A percentile compares a stretch with the other conserved stretches of the same genome.
Conservation (phyloP, 2,797 vertebrate species). For the Myotis pilosus region DNA sequence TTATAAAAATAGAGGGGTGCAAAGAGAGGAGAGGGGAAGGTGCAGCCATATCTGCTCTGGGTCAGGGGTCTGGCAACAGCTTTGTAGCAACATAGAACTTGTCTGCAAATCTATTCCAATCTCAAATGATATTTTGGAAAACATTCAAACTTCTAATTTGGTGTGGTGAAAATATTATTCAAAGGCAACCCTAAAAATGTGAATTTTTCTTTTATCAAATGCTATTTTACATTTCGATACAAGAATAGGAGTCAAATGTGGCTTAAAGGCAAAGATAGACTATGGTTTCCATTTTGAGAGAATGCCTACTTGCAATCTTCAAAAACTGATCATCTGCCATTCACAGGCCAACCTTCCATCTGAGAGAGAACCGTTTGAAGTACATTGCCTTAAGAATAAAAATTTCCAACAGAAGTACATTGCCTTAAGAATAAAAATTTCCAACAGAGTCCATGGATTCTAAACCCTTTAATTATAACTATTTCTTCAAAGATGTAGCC, state of each 20-base stretch:
- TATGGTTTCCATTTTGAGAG: slow-evolving; percentile 41
- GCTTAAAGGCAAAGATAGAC: not conserved
- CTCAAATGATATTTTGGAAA: slow-evolving; percentile 63
- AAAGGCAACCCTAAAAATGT: slow-evolving; percentile 39
- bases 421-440: not conserved
- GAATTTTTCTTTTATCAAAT: slow-evolving; percentile 43
- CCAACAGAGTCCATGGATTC: not conserved
- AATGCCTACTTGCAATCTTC: not conserved
- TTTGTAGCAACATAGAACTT: not conserved
- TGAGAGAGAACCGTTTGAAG: not conserved
- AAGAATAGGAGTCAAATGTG: slow-evolving; percentile 21
- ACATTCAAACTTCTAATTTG: slow-evolving; percentile 44
- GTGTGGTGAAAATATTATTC: slow-evolving; percentile 41
- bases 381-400: not conserved
- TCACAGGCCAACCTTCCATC: not conserved
- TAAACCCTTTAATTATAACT: not conserved
- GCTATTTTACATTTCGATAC: slow-evolving; percentile 48
- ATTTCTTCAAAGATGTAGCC: slow-evolving; percentile 2
- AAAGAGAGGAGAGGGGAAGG: not conserved
- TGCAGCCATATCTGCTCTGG: rapidly evolving
- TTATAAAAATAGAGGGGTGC: not conserved
- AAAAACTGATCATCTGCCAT: slow-evolving; percentile 36
- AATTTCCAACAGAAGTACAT: not conserved
- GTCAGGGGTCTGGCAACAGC: not conserved
- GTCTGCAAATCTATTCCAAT: slow-evolving; percentile 44